Base-by-base conservation (phyloP, 1,140 invertebrate species). In the Myzus persicae region DNA sequence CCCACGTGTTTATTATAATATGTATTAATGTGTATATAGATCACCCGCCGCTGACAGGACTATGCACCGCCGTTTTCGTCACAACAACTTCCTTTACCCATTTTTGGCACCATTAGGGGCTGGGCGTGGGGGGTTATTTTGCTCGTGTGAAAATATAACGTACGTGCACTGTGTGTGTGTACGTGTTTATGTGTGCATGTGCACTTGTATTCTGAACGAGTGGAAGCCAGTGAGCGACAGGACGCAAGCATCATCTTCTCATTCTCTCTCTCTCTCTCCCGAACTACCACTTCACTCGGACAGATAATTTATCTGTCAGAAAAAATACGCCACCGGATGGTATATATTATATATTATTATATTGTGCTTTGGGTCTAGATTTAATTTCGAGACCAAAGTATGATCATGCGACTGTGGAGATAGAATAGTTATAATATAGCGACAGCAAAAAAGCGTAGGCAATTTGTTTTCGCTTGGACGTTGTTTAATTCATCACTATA, bases 291-390 rank as follows among this genome's bases (percentile, higher is more conserved):
- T 84, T 82, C 91, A 84, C 91, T 38, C 1, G 31, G 46, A 84
- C 91, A 36, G 24, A 93, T 93, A 93, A 93, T 93, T 93, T 84
- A 51, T 93, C 36, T 40, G 67, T 84, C 44, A 51, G 36, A 82
- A 84, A 93, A 90, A 59, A 59, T 90, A 42, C 22, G 51, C 89
- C 51, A 40, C 51, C 24, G 26, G 51, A 59, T 59, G 36, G n/a
- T 89, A 87, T 87, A 87, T 87, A 44, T 85, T 46, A 51, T 88
- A 84, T 87, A 87, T 87, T 22, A n/a, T n/a, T 51, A 26, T 20
- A 89, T 48, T 38, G n/a, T 38, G 36, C 8, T 89, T 51, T 51
- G 42, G 51, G n/a, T 54, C 1, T 51, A 89, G 87, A 89, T 89
- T 51, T 89, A 89, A 89, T 89, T 51, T 51, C 22, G 22, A 51